phyloP scores from a whole-genome alignment of 2,113 vertebrate species.

The Halichoerus grypus region DNA sequence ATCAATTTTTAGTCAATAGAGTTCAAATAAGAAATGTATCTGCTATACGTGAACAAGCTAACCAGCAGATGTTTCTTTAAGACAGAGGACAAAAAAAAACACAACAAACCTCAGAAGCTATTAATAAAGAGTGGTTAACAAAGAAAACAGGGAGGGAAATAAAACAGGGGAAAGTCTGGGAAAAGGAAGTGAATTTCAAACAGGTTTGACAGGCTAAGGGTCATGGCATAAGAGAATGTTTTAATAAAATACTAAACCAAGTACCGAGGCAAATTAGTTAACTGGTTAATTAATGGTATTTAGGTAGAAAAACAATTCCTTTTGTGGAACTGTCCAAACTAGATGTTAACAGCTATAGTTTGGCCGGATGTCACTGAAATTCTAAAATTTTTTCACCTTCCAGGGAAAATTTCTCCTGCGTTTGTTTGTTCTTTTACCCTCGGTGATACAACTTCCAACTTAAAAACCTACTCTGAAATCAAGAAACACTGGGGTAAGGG shows the following conservation, averaged over 20 bases:
- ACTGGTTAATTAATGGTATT: not conserved
- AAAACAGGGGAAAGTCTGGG: not conserved
- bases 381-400: not conserved
- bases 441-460: not conserved
- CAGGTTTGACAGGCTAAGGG: not conserved
- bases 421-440: not conserved
- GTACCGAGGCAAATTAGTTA: not conserved
- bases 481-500: not conserved
- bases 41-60: not conserved
- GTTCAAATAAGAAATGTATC: constrained; percentile 18
- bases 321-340: not conserved
- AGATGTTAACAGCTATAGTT: not conserved
- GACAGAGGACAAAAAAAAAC: not conserved
- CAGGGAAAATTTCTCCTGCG: not conserved
- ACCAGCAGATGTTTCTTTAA: not conserved
- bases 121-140: not conserved
- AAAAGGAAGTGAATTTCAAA: constrained; percentile 47
- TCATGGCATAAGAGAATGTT: not conserved
- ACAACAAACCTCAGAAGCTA: not conserved
- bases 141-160: not conserved
- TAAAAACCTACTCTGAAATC: constrained; percentile 23
- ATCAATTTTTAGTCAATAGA: not conserved
- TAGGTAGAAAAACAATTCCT: not conserved
- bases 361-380: not conserved
- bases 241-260: not conserved